A percentile compares a stretch with the other conserved stretches of the same genome.
Conservation (phyloP, 2,797 vertebrate genomes). For the Sciurus carolinensis region DNA sequence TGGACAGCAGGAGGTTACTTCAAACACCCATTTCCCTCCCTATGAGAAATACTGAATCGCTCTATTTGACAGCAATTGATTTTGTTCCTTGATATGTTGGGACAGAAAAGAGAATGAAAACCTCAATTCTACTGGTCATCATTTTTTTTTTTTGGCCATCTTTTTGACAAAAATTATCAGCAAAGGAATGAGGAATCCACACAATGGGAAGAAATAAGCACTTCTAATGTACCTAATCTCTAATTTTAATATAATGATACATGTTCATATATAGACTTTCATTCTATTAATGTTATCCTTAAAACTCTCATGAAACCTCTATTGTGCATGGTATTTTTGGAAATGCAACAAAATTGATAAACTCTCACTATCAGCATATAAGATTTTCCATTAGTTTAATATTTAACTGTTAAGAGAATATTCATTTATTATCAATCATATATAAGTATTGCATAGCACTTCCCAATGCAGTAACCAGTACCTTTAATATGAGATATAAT, state of each 20-base stretch:
- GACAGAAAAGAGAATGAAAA: background rate
- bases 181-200: background rate
- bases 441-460: background rate
- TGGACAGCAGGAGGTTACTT: background rate
- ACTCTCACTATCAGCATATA: background rate
- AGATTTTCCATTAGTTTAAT: slow-evolving; percentile 9
- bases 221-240: background rate
- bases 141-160: background rate
- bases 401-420: background rate
- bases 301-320: background rate
- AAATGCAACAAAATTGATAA: background rate
- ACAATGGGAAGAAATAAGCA: background rate
- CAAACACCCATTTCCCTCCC: background rate
- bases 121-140: background rate
- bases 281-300: background rate
- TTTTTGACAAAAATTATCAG: background rate
- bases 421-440: background rate
- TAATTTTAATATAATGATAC: background rate
- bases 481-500: slow-evolving; percentile 26
- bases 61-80: slow-evolving; percentile 6
- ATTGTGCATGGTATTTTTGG: background rate
- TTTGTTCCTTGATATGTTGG: background rate
- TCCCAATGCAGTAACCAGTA: slow-evolving; percentile 13
- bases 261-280: background rate
- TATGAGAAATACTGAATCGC: slow-evolving; percentile 22